Conservation (phyloP, 2,888 invertebrate genomes). For the Xanthorhoe spadicearia region DNA sequence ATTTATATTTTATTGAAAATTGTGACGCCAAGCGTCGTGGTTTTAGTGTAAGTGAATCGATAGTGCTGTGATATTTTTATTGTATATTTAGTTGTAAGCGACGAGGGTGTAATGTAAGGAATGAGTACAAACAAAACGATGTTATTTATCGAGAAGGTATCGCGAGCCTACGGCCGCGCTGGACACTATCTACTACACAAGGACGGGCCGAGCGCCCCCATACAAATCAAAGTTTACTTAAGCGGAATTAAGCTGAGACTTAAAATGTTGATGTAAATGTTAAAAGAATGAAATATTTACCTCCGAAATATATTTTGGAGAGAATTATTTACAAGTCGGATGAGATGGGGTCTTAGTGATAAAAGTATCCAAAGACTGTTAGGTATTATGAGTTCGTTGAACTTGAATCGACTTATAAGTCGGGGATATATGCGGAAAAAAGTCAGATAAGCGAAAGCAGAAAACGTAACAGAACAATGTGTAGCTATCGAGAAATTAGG, state of each 20-base stretch:
- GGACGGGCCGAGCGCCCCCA: slow-evolving; percentile 46
- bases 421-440: slow-evolving; percentile 75
- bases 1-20: slow-evolving; percentile 61
- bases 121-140: slow-evolving; percentile 77
- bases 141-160: slow-evolving; percentile 60
- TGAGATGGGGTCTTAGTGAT: slow-evolving; percentile 81
- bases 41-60: slow-evolving; percentile 83
- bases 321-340: slow-evolving; percentile 80
- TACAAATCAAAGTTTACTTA: slow-evolving; percentile 58
- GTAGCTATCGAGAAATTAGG: slow-evolving; percentile 69
- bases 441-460: slow-evolving; percentile 75
- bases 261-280: slow-evolving; percentile 67
- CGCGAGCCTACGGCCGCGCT: slow-evolving; percentile 1
- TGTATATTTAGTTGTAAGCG: slow-evolving; percentile 80
- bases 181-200: slow-evolving; percentile 40
- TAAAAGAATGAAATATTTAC: slow-evolving; percentile 68
- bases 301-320: slow-evolving; percentile 84
- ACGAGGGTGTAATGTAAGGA: slow-evolving; percentile 72
- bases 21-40: slow-evolving; percentile 74
- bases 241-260: slow-evolving; percentile 61
- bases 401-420: slow-evolving; percentile 76
- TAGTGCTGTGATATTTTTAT: slow-evolving; percentile 85
- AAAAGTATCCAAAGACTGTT: slow-evolving; percentile 83
- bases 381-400: slow-evolving; percentile 80
- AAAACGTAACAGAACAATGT: slow-evolving; percentile 64